Base-by-base conservation (phyloP, 2,888 invertebrate genomes). In the Litoditis marina region DNA sequence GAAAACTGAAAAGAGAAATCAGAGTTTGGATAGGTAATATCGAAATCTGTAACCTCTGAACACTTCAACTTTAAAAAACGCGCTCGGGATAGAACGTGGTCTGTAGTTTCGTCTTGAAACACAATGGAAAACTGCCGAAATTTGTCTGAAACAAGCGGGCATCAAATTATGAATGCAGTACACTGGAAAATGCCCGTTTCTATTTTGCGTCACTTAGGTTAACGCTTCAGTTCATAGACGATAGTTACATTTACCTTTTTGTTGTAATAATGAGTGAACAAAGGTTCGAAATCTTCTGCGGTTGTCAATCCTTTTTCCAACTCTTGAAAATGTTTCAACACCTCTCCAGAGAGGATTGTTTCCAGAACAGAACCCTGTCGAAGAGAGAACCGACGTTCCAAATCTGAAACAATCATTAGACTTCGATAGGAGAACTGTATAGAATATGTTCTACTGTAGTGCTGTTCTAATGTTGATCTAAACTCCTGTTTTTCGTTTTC, bases 271-370 rank as follows among this genome's bases (percentile, higher is more conserved):
- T 82, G 73, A 19, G 80, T 80, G 69, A 85, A 85, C 3, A 74
- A 69, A 13, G 78, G 71, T 16, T 80, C 79, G 76, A 85, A 85
- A 54, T 85, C 84, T 27, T 73, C 71, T 11, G 81, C 65, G 5
- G 80, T 81, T 13, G 83, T 65, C 51, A 83, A 78, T 32, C 85
- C 86, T 31, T 74, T 73, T 66, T 86, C 86, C 50, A 85, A 63
- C 5, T 59, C 54, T 7, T 75, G 47, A 59, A 78, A 80, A 54
- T 63, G 61, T 4, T 65, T 44, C n/a, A 55, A 57, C 19, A 73
- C 65, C 13, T 74, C 70, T 16, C 46, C 36, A 13, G 62, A 62
- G n/a, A 74, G 58, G 8, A 85, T 77, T 13, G 83, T 77, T 31
- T 77, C 71, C 2, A 79, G 34, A 8, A 85, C 70, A 1, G 81